Percentiles rank a stretch among this genome's conserved stretches.
Conservation (phyloP, 2,888 invertebrate genomes). For the Chrysotoxum bicinctum region DNA sequence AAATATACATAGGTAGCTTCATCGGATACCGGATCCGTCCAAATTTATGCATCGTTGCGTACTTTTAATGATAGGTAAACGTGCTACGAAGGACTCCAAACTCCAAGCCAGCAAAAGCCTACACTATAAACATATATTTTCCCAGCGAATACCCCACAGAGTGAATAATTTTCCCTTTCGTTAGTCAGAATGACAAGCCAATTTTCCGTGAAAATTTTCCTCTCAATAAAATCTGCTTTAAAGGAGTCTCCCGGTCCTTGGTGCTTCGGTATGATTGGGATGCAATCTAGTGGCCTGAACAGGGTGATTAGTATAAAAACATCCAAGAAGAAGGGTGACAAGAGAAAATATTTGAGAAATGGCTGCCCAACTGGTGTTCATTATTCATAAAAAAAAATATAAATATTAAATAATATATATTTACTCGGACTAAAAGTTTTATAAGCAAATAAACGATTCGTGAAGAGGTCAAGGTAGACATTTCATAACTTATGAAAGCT, state of each 20-base stretch:
- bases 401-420: too few species aligned
- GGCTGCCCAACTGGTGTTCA: too few species aligned
- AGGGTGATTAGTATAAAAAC: not conserved
- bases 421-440: too few species aligned
- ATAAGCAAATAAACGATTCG: too few species aligned
- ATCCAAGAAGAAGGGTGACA: too few species aligned
- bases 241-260: constrained; percentile 1
- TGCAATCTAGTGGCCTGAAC: not conserved
- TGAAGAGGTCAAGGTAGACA: too few species aligned
- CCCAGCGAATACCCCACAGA: constrained; percentile 27
- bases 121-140: constrained; percentile 13
- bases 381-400: too few species aligned
- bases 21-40: constrained; percentile 21
- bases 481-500: too few species aligned
- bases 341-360: not conserved
- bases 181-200: constrained; percentile 64
- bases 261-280: constrained; percentile 1
- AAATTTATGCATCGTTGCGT: constrained; percentile 56
- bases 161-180: constrained; percentile 69
- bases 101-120: constrained; percentile 2
- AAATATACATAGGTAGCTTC: not conserved
- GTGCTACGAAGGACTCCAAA: constrained; percentile 14
- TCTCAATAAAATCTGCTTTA: constrained; percentile 58
- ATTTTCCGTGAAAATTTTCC: constrained; percentile 69
- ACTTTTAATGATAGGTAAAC: constrained; percentile 65